Evolutionary conservation across 2,888 invertebrate genomes (phyloP).

Genomic region (Papilio elwesi): DNA sequence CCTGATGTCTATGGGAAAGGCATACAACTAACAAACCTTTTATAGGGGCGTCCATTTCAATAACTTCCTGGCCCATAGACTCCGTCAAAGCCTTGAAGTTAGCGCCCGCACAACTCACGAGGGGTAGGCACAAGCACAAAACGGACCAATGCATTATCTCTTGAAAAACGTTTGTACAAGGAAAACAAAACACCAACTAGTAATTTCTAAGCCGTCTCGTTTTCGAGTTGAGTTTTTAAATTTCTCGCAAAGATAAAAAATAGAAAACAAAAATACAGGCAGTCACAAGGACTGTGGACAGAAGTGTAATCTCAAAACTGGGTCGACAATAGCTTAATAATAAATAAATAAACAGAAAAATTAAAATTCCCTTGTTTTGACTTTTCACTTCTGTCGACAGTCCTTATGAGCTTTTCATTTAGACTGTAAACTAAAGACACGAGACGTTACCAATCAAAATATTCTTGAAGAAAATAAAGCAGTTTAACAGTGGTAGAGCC

Average conservation of each 20-base stretch:
- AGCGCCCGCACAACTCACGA: constrained; percentile 18
- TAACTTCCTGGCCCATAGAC: constrained; percentile 68
- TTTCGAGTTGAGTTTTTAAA: constrained; percentile 10
- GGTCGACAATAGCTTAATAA: no score
- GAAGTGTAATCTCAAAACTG: no score
- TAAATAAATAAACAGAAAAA: no score
- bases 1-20: no score
- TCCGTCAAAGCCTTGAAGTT: constrained; percentile 61
- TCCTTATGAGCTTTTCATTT: no score
- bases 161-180: constrained; percentile 10
- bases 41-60: constrained; percentile 64
- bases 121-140: constrained; percentile 41
- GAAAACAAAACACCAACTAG: constrained; percentile 1
- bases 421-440: no score
- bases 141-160: constrained; percentile 52
- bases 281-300: neutral
- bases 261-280: neutral
- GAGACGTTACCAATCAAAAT: no score
- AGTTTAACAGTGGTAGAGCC: no score
- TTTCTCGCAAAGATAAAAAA: neutral
- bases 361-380: no score
- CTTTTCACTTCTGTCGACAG: no score
- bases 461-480: no score
- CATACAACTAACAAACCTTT: constrained; percentile 60
- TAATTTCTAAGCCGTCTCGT: constrained; percentile 50